Percentiles rank a stretch among this genome's conserved stretches.
phyloP scores from a whole-genome alignment of 2,797 vertebrate genomes.

The Peromyscus melanophrys region DNA sequence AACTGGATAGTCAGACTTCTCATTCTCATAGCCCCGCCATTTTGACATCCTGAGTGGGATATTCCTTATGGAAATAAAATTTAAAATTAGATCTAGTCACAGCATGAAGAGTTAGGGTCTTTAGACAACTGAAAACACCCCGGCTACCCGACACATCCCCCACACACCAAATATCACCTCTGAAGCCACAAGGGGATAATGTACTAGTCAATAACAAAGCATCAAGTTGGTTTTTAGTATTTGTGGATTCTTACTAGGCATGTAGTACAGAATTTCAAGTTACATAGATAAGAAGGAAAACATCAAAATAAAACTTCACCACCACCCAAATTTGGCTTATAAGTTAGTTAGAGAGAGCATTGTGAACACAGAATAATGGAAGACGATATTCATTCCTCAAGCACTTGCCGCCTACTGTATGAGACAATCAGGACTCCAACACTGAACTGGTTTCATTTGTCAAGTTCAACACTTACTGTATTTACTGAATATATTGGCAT shows the following conservation, averaged over 20 bases:
- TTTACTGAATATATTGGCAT: background rate
- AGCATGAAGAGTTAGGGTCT: background rate
- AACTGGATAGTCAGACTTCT: conserved; percentile 50
- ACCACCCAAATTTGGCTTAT: background rate
- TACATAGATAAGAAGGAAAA: background rate
- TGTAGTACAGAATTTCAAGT: background rate
- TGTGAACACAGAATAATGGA: background rate
- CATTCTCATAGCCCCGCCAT: background rate
- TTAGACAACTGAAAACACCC: background rate
- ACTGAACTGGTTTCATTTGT: background rate
- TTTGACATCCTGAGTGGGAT: background rate
- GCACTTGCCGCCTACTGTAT: background rate
- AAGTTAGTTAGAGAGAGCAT: background rate
- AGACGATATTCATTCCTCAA: background rate
- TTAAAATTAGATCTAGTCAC: background rate
- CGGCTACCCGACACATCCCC: background rate
- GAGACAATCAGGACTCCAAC: background rate
- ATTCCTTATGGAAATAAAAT: background rate
- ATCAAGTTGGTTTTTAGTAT: background rate
- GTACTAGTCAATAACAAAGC: background rate
- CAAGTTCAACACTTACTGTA: background rate
- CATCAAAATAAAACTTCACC: background rate
- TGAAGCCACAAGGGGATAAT: background rate
- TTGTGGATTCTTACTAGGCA: background rate
- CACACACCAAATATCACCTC: background rate